These are phyloP conservation scores for Sphinx pinastri DNA, from an alignment of 2,888 invertebrate genomes.

Conservation along the genomic window DNA sequence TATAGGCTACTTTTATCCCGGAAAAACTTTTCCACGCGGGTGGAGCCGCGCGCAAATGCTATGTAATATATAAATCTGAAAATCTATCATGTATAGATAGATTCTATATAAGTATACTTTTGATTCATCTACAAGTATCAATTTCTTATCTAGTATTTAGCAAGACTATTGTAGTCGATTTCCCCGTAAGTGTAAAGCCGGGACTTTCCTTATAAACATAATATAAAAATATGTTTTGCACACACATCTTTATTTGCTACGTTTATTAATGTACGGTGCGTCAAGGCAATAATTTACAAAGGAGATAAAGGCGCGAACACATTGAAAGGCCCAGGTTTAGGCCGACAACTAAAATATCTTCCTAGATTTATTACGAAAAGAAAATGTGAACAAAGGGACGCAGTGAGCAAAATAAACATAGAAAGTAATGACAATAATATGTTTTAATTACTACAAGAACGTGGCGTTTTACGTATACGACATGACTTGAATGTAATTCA, in stretches of 20 bases:
- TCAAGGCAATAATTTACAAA: slow-evolving; percentile 14
- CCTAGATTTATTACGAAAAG: background rate
- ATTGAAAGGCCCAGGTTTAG: slow-evolving; percentile 16
- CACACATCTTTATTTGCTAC: slow-evolving; percentile 35
- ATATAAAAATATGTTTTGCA: slow-evolving; percentile 2
- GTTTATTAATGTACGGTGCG: slow-evolving; percentile 21
- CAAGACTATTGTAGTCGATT: background rate
- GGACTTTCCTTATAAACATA: slow-evolving; percentile 36
- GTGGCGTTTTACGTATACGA: background rate
- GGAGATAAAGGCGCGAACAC: slow-evolving; percentile 25
- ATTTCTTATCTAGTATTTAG: no score
- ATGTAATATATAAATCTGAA: no score
- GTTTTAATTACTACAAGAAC: background rate
- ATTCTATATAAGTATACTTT: no score
- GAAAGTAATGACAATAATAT: slow-evolving; percentile 4
- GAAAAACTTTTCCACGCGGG: no score
- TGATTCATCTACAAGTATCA: no score
- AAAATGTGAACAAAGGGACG: background rate
- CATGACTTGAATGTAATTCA: background rate
- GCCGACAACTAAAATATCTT: slow-evolving; percentile 14
- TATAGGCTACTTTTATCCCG: no score
- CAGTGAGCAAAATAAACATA: slow-evolving; percentile 1
- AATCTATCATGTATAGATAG: no score
- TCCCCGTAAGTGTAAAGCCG: slow-evolving; percentile 9
- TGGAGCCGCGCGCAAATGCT: no score